Conservation (phyloP, 2,888 invertebrate species). For the Stenotaenia linearis region DNA sequence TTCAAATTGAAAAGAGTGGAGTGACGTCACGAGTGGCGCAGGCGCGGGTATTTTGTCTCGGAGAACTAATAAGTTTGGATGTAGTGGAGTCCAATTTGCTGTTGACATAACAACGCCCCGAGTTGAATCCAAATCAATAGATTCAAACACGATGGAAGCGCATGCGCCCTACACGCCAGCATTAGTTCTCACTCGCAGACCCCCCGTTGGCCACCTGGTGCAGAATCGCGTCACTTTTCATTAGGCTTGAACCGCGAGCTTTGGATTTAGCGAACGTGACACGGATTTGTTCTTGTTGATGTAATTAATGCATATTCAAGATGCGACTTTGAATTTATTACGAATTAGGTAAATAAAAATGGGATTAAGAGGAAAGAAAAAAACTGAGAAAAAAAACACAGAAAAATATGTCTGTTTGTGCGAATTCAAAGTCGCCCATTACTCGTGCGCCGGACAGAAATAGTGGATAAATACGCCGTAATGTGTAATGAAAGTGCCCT, state of each 20-base stretch:
- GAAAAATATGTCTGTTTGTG: neutral
- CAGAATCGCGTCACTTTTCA: slow-evolving; percentile 19
- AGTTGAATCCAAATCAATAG: slow-evolving; percentile 24
- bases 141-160: slow-evolving; percentile 14
- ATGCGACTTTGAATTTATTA: neutral
- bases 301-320: neutral
- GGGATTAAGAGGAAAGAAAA: neutral
- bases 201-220: slow-evolving; percentile 20
- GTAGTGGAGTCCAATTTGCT: slow-evolving; percentile 6
- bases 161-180: neutral
- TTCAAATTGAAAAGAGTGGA: neutral
- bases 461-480: slow-evolving; percentile 8
- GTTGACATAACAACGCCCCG: slow-evolving; percentile 26
- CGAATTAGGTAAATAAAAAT: neutral
- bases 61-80: neutral
- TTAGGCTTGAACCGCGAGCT: slow-evolving; percentile 6
- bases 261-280: slow-evolving; percentile 3
- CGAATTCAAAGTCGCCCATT: neutral
- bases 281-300: slow-evolving; percentile 14
- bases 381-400: neutral
- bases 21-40: neutral
- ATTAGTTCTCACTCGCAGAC: neutral
- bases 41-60: neutral
- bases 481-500: slow-evolving; percentile 18
- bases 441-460: neutral